phyloP scores from a whole-genome alignment of 2,113 vertebrate genomes.

The Megalops atlanticus region DNA sequence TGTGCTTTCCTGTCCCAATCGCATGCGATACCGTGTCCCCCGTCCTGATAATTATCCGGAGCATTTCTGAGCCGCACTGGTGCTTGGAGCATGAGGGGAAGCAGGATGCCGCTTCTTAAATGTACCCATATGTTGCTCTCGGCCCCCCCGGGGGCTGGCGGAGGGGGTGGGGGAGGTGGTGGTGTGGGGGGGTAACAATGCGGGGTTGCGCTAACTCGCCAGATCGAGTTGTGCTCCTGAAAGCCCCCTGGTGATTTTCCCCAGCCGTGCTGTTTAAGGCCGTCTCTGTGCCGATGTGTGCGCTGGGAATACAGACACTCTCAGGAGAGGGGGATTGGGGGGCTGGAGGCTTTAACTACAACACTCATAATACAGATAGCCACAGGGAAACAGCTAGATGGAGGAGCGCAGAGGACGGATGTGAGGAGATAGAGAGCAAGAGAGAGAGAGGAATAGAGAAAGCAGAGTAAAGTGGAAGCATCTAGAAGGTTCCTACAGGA shows the following conservation, averaged over 20 bases:
- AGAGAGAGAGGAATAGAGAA: no score
- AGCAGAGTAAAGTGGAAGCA: no score
- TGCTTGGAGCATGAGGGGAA: slow-evolving; percentile 3
- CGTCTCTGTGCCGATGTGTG: no score
- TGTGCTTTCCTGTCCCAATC: neutral
- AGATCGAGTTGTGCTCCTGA: slow-evolving; percentile 71
- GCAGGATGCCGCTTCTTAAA: slow-evolving; percentile 20
- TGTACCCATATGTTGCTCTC: slow-evolving; percentile 69
- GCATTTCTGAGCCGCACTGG: slow-evolving; percentile 4
- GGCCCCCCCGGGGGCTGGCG: slow-evolving; percentile 62
- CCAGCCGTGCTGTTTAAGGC: slow-evolving; percentile 33
- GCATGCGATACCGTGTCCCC: slow-evolving; percentile 2
- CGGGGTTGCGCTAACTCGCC: slow-evolving; percentile 57
- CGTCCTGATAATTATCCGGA: slow-evolving; percentile 18
- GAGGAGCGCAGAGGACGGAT: no score
- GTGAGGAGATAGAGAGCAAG: no score
- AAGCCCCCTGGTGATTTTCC: slow-evolving; percentile 71
- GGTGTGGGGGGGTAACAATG: slow-evolving; percentile 59
- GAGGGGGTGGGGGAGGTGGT: slow-evolving; percentile 46
- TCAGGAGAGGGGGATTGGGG: no score
- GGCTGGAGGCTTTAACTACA: no score
- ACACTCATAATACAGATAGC: no score
- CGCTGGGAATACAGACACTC: no score
- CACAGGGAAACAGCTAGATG: no score
- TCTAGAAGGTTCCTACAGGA: no score